Percentiles rank a stretch among this genome's conserved stretches.
phyloP scores from a whole-genome alignment of 1,140 invertebrate genomes.

The Pseudoatta argentina region DNA sequence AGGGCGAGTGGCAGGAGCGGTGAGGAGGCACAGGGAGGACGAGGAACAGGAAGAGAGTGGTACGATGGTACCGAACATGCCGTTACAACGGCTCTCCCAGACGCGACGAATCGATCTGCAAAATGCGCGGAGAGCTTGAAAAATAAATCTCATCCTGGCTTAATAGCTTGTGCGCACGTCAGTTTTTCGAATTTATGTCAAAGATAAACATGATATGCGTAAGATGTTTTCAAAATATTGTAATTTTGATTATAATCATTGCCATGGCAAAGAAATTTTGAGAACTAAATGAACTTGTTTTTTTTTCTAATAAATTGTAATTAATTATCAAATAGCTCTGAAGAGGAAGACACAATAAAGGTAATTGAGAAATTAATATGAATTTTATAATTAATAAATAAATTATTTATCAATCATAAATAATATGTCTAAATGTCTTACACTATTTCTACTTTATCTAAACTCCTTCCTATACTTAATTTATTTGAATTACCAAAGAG shows the following conservation, averaged over 20 bases:
- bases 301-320: neutral
- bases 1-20: slow-evolving; percentile 23
- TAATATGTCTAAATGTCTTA: too few relatives aligned
- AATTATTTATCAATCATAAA: neutral
- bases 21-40: slow-evolving; percentile 18
- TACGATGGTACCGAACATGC: slow-evolving; percentile 75
- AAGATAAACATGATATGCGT: slow-evolving; percentile 6
- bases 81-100: slow-evolving; percentile 74
- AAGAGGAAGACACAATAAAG: neutral
- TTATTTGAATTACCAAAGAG: neutral
- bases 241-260: neutral
- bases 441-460: too few relatives aligned
- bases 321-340: neutral
- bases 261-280: neutral
- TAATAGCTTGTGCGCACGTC: slow-evolving; percentile 68
- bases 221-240: neutral
- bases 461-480: neutral
- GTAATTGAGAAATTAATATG: neutral
- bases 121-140: slow-evolving; percentile 50
- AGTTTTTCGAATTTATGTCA: slow-evolving; percentile 39
- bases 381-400: neutral
- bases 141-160: slow-evolving; percentile 58
- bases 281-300: neutral
- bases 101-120: slow-evolving; percentile 81
- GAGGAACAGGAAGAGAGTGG: slow-evolving; percentile 78